Conservation (phyloP, 2,113 vertebrate genomes). For the Corapipo altera region DNA sequence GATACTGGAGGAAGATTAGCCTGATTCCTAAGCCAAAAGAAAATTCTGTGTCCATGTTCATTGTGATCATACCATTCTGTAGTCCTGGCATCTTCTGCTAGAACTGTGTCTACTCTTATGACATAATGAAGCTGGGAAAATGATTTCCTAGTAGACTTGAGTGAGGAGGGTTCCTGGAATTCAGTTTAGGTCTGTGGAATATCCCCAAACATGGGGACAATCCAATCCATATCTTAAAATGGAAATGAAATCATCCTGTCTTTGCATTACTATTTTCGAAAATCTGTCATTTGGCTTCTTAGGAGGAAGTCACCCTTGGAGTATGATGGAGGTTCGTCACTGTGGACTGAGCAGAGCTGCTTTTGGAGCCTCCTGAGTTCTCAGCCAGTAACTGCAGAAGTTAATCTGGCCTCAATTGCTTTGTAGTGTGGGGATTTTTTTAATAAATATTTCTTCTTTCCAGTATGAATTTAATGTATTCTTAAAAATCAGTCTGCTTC, state of each 20-base stretch:
- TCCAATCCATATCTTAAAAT: not conserved
- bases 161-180: not conserved
- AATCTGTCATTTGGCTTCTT: not conserved
- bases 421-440: not conserved
- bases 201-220: not conserved
- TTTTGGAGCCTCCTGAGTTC: not conserved
- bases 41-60: rapidly evolving
- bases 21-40: not conserved
- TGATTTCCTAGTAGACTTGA: not conserved
- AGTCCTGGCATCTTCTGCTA: not conserved
- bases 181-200: not conserved
- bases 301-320: not conserved
- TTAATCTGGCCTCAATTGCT: not conserved
- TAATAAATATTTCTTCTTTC: not conserved
- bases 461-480: not conserved
- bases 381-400: not conserved
- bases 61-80: not conserved
- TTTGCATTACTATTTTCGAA: not conserved
- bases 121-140: not conserved
- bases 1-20: not conserved
- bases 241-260: not conserved
- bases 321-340: not conserved
- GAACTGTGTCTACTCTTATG: not conserved
- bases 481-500: slow-evolving; percentile 12
- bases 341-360: not conserved